These are phyloP conservation scores for Poeciliopsis turneri DNA, from an alignment of 2,797 vertebrate genomes.

Conservation along the genomic window DNA sequence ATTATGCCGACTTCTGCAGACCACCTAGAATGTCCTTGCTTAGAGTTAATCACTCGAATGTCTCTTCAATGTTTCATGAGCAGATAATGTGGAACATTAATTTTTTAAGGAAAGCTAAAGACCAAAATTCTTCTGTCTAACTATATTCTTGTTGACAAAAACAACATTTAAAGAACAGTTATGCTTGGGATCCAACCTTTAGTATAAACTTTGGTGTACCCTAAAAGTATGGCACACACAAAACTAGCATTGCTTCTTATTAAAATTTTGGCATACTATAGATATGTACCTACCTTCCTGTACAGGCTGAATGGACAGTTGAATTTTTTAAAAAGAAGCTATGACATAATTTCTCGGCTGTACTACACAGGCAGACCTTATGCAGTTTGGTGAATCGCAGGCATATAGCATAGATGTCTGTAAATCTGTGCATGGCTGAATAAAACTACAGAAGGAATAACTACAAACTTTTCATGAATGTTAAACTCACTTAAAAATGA, in stretches of 20 bases:
- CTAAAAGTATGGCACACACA: not conserved
- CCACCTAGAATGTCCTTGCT: slow-evolving; percentile 29
- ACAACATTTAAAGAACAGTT: not conserved
- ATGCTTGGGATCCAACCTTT: not conserved
- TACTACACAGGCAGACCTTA: not conserved
- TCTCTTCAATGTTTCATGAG: slow-evolving; percentile 9
- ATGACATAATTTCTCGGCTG: not conserved
- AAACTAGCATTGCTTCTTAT: not conserved
- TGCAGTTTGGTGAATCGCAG: not conserved
- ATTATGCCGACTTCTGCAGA: slow-evolving; percentile 19
- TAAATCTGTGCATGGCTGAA: not conserved
- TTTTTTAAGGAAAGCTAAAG: slow-evolving; percentile 4
- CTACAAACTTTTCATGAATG: not conserved
- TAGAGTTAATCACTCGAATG: slow-evolving; percentile 9
- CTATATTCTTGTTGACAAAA: not conserved
- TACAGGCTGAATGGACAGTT: not conserved
- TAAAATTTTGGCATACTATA: not conserved
- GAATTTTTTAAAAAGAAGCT: not conserved
- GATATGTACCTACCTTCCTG: not conserved
- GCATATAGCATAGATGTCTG: not conserved
- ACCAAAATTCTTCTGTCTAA: not conserved
- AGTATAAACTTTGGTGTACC: not conserved
- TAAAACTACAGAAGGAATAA: not conserved
- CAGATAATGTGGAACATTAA: not conserved
- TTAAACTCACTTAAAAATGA: not conserved